Evolutionary conservation across 2,797 vertebrate genomes (phyloP), one percentile per base, ranked within the genome.

Genomic region (Aeoliscus strigatus): DNA sequence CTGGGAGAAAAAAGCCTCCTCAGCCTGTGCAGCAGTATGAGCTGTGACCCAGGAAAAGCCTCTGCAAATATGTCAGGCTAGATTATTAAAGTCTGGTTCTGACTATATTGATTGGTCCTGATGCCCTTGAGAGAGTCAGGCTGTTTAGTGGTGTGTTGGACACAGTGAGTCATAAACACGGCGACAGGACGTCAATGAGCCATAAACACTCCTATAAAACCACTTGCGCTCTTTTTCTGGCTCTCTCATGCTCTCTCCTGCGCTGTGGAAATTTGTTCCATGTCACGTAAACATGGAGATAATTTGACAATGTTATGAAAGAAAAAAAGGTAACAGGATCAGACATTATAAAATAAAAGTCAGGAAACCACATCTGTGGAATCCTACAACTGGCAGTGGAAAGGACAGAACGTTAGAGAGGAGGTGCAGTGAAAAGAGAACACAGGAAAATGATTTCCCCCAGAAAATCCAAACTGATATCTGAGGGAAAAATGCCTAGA

Each of bases 161-260:
- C 73, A 75, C 58, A 70, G 39, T 64, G 75, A 80, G 70, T 81
- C 74, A 80, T 84, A 83, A 83, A 83, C 63, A 71, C 54, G 57
- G 58, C 29, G 73, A 80, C 78, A 81, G 78, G 68, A 80, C 52
- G 77, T 83, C 80, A 81, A 83, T 85, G 80, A 80, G 72, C 73
- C 68, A 81, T 84, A 83, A 86, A 82, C 69, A 72, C 66, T 61
- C 74, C 60, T 48, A 77, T 85, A 75, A 82, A 79, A 79, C 50
- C 18, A 26, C 27, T 21, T 11, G 27, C 29, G 25, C 38, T 51
- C n/a, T n/a, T n/a, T n/a, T n/a, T n/a, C n/a, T n/a, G n/a, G n/a
- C n/a, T n/a, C n/a, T n/a, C n/a, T n/a, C n/a, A n/a, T n/a, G n/a
- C n/a, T n/a, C n/a, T n/a, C n/a, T n/a, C n/a, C n/a, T n/a, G n/a